Conservation (phyloP, 2,888 invertebrate genomes). For the Brenthis hecate region DNA sequence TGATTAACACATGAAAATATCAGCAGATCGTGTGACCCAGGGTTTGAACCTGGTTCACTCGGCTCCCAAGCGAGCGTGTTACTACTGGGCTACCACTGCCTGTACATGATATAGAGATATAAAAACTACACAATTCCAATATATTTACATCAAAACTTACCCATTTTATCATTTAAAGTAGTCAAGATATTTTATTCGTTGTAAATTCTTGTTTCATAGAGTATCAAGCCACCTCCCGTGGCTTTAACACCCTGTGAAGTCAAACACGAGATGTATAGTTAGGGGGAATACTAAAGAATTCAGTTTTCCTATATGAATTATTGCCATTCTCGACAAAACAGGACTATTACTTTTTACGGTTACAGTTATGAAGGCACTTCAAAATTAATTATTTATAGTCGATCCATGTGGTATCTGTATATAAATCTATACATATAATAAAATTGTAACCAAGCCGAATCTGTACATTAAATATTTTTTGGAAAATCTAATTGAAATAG, state of each 20-base stretch:
- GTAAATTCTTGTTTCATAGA: slow-evolving; percentile 28
- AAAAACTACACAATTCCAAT: slow-evolving; percentile 7
- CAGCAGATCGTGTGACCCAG: no score
- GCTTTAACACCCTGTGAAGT: slow-evolving; percentile 27
- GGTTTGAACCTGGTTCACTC: no score
- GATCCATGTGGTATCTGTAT: no score
- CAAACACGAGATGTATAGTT: neutral
- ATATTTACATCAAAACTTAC: neutral
- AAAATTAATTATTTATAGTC: neutral
- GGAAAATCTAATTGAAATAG: no score
- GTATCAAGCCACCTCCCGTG: slow-evolving; percentile 27
- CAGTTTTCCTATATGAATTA: slow-evolving; percentile 7
- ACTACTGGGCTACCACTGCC: no score
- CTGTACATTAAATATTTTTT: no score
- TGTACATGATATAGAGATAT: no score
- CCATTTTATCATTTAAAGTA: slow-evolving; percentile 30
- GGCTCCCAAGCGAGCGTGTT: no score
- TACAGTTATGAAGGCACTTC: neutral
- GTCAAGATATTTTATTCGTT: slow-evolving; percentile 28
- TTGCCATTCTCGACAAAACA: neutral
- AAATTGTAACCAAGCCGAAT: no score
- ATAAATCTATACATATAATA: no score
- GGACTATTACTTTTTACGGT: neutral
- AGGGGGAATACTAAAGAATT: slow-evolving; percentile 6
- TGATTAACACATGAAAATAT: no score